These are phyloP conservation scores for Caerostris extrusa DNA, from an alignment of 1,140 invertebrate species.

Conservation along the genomic window DNA sequence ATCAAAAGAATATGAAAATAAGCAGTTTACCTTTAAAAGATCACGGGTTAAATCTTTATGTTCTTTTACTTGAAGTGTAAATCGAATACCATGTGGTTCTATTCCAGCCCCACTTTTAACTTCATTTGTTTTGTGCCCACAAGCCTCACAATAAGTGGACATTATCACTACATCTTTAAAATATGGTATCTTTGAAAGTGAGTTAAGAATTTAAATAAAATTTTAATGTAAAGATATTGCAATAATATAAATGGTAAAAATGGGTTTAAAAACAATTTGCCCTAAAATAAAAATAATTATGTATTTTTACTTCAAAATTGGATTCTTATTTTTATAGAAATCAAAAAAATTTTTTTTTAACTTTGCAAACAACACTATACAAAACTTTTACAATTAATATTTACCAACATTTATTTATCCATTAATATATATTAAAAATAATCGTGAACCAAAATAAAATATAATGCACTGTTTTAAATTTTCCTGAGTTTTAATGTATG, in stretches of 20 bases:
- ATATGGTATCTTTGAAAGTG: conserved; percentile 91
- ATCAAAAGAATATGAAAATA: not conserved
- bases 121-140: conserved; percentile 95
- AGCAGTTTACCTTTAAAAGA: conserved; percentile 89
- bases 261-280: conserved; percentile 30
- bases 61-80: conserved; percentile 88
- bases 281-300: conserved; percentile 78
- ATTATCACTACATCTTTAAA: conserved; percentile 98
- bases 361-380: not conserved
- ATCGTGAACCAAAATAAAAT: no score
- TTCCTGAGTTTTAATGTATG: no score
- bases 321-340: not conserved
- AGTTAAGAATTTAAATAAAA: conserved; percentile 48
- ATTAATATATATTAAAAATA: no score
- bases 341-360: not conserved
- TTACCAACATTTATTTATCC: no score
- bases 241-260: conserved; percentile 19
- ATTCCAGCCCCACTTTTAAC: conserved; percentile 97
- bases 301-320: not conserved
- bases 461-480: no score
- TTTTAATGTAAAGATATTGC: conserved; percentile 47
- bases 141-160: conserved; percentile 95
- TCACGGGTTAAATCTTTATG: conserved; percentile 94
- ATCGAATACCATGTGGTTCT: conserved; percentile 90
- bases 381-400: not conserved